Percentiles rank a stretch among this genome's conserved stretches.
Conservation (phyloP, 2,888 invertebrate species). For the Ectemnius cavifrons region DNA sequence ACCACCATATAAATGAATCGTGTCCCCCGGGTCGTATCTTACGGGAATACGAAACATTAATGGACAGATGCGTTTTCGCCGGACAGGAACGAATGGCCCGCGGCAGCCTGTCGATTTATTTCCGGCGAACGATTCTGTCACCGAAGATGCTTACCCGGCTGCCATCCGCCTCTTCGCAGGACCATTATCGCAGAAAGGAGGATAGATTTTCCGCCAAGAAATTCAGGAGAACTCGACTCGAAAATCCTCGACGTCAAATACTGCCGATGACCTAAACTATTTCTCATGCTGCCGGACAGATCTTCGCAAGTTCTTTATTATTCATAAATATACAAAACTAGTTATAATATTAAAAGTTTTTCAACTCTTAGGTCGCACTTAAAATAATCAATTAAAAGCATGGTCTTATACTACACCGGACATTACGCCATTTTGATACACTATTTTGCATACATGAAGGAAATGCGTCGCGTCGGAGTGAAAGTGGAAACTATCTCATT, state of each 20-base stretch:
- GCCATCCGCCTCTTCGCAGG: constrained; percentile 29
- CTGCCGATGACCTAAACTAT: no score
- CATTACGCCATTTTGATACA: no score
- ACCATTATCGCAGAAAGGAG: constrained; percentile 41
- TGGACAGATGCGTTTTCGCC: constrained; percentile 73
- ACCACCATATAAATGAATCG: constrained; percentile 74
- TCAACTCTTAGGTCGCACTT: no score
- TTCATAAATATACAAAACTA: no score
- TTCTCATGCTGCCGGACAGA: no score
- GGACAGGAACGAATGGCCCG: constrained; percentile 72
- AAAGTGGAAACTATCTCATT: no score
- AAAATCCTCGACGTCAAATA: neutral
- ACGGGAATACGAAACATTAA: constrained; percentile 75
- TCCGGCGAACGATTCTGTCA: constrained; percentile 62
- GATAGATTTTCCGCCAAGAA: constrained; percentile 11
- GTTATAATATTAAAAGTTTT: no score
- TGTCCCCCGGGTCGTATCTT: constrained; percentile 72
- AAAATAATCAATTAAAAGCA: no score
- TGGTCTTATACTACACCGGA: no score
- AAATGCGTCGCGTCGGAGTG: no score
- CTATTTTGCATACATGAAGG: no score
- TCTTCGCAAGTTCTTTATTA: no score
- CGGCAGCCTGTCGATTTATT: constrained; percentile 73
- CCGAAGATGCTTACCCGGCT: constrained; percentile 38
- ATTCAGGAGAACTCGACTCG: constrained; percentile 33